Conservation (phyloP, 2,113 vertebrate genomes). For the Odocoileus virginianus region DNA sequence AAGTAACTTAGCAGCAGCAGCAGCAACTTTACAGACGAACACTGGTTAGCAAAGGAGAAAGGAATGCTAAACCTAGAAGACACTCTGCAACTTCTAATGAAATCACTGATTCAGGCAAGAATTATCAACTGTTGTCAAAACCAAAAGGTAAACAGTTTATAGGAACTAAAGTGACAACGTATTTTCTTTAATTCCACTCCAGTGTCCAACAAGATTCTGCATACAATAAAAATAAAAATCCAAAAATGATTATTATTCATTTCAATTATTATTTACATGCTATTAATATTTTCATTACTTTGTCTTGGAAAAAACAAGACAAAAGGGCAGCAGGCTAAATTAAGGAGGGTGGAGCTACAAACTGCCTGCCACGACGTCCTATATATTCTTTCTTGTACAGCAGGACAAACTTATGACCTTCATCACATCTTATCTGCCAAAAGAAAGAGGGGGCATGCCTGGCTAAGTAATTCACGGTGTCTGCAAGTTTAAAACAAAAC, state of each 20-base stretch:
- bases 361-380: background rate
- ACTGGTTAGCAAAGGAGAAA: background rate
- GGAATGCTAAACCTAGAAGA: background rate
- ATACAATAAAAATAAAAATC: background rate
- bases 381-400: background rate
- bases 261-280: background rate
- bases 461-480: background rate
- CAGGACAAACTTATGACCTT: background rate
- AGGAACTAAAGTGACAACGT: background rate
- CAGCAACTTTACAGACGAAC: background rate
- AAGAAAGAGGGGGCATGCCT: background rate
- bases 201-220: background rate
- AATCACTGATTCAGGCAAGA: background rate
- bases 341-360: background rate
- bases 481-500: background rate
- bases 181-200: background rate
- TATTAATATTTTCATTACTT: background rate
- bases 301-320: background rate
- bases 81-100: background rate
- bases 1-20: no score
- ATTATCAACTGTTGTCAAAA: background rate
- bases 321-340: background rate
- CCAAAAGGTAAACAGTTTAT: background rate
- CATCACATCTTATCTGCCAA: background rate
- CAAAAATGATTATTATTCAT: background rate